phyloP scores from a whole-genome alignment of 1,140 invertebrate genomes.

The Tetramorium parvispinum region DNA sequence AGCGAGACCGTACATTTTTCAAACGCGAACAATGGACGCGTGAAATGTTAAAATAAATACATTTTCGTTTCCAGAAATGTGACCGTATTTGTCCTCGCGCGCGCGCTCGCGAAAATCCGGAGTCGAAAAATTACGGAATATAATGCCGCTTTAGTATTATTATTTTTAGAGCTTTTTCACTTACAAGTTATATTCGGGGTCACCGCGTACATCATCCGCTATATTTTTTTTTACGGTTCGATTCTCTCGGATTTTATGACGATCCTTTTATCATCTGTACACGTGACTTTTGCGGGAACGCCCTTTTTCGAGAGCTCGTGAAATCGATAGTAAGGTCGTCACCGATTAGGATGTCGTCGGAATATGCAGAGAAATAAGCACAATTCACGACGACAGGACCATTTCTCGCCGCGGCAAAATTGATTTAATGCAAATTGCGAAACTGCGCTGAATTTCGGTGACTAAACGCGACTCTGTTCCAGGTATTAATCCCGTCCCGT shows the following conservation, averaged over 20 bases:
- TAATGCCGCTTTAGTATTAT: conserved; percentile 23
- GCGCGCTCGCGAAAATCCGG: not conserved
- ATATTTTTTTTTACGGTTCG: not conserved
- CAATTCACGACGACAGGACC: not conserved
- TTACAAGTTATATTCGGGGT: not conserved
- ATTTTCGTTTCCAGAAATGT: conserved; percentile 55
- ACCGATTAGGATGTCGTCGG: not conserved
- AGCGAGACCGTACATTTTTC: conserved; percentile 53
- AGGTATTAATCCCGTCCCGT: conserved; percentile 50
- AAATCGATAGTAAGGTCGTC: not conserved
- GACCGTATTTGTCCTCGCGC: conserved; percentile 20
- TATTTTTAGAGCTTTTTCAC: conserved; percentile 29
- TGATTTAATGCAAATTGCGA: conserved; percentile 74
- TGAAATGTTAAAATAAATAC: conserved; percentile 61
- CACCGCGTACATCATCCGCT: not conserved
- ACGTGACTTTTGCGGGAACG: not conserved
- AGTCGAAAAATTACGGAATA: conserved; percentile 10
- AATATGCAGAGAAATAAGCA: not conserved
- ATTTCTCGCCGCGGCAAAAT: conserved; percentile 64
- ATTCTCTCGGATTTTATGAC: not conserved
- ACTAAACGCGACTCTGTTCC: conserved; percentile 46
- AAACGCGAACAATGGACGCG: conserved; percentile 49
- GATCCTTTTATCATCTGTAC: not conserved
- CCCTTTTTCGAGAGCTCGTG: not conserved
- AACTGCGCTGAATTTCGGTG: conserved; percentile 68